Evolutionary conservation across 2,888 invertebrate species (phyloP).

Genomic region (Himalopsyche kuldschensis): DNA sequence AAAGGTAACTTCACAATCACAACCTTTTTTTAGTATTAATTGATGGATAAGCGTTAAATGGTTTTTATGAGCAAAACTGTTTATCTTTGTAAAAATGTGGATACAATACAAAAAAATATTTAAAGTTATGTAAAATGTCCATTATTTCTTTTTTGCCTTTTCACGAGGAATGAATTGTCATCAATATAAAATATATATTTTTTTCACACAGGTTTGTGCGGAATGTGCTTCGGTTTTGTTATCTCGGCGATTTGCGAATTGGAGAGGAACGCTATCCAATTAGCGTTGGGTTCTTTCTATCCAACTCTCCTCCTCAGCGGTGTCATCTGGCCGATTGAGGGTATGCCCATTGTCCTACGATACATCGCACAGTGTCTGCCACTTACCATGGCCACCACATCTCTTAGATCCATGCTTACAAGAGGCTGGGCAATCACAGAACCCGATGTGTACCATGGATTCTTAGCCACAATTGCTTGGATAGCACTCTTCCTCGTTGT

Average conservation of each 20-base stretch:
- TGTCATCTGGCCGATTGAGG: conserved; percentile 96
- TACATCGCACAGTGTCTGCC: conserved; percentile 85
- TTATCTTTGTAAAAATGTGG: too few relatives aligned
- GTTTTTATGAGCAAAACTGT: too few relatives aligned
- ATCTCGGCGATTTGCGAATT: conserved; percentile 91
- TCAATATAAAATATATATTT: conserved; percentile 17
- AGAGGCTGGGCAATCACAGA: conserved; percentile 84
- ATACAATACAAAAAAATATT: too few relatives aligned
- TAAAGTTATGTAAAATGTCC: too few relatives aligned
- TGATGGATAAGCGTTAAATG: too few relatives aligned
- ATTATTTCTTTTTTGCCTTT: too few relatives aligned
- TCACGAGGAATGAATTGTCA: neutral
- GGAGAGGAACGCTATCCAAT: conserved; percentile 89
- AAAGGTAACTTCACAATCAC: too few relatives aligned
- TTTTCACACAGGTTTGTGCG: conserved; percentile 68
- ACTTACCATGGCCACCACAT: conserved; percentile 89
- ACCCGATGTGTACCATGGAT: conserved; percentile 84
- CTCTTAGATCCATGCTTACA: conserved; percentile 82
- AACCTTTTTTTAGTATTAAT: too few relatives aligned
- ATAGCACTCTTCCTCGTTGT: conserved; percentile 79
- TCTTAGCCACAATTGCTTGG: conserved; percentile 83
- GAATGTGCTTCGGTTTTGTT: conserved; percentile 96
- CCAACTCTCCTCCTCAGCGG: conserved; percentile 90
- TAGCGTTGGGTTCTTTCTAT: conserved; percentile 92
- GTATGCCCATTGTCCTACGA: conserved; percentile 84